phyloP scores from a whole-genome alignment of 2,888 invertebrate genomes.

The Hypercompe scribonia region DNA sequence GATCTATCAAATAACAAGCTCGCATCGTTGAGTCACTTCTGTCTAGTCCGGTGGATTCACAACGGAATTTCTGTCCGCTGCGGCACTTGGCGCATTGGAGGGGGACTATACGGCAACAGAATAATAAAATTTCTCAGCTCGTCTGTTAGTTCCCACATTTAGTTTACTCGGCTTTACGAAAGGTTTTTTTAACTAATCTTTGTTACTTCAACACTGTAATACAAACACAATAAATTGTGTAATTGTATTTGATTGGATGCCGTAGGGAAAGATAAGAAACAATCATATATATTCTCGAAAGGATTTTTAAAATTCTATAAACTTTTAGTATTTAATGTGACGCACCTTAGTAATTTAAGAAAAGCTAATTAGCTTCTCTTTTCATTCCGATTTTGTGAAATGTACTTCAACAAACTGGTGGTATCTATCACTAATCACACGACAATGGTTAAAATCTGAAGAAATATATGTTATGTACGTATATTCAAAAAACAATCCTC shows the following conservation, averaged over 20 bases:
- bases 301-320: too few relatives aligned
- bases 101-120: background rate
- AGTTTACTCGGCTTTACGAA: background rate
- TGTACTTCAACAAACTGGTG: too few relatives aligned
- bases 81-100: constrained; percentile 1
- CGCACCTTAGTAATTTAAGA: too few relatives aligned
- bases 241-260: background rate
- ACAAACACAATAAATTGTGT: background rate
- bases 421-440: too few relatives aligned
- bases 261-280: too few relatives aligned
- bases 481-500: too few relatives aligned
- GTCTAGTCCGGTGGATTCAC: constrained; percentile 3
- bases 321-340: too few relatives aligned
- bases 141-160: background rate
- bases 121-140: constrained; percentile 3
- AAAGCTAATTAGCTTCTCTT: too few relatives aligned
- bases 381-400: too few relatives aligned
- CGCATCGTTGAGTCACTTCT: background rate
- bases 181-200: background rate
- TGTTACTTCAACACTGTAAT: background rate
- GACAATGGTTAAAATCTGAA: too few relatives aligned
- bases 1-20: background rate
- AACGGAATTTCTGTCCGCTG: background rate
- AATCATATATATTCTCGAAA: too few relatives aligned
- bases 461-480: too few relatives aligned